Conservation (phyloP, 2,888 invertebrate genomes). For the Monoplex corrugatus region DNA sequence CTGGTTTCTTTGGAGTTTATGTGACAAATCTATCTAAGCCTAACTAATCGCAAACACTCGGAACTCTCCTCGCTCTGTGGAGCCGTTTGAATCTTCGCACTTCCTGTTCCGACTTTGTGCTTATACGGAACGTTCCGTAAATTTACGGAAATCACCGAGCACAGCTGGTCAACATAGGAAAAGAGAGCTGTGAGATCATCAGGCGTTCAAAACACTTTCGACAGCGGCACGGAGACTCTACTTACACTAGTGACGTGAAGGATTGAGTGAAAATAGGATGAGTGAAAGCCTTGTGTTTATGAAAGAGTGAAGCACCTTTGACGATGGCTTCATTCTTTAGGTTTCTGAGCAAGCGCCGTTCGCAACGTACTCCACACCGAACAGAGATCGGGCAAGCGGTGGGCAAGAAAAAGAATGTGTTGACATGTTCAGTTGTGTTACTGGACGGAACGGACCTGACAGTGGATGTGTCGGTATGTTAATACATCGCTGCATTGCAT, state of each 20-base stretch:
- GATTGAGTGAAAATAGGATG: not conserved
- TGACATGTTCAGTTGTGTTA: conserved; percentile 96
- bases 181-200: conserved; percentile 46
- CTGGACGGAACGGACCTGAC: conserved; percentile 97
- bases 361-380: conserved; percentile 66
- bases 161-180: conserved; percentile 44
- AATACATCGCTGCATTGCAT: not conserved
- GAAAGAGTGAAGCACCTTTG: not conserved
- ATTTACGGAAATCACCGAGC: conserved; percentile 34
- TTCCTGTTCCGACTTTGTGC: conserved; percentile 30
- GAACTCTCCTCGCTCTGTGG: too few species aligned
- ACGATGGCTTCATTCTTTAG: conserved; percentile 79
- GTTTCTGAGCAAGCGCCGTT: conserved; percentile 80
- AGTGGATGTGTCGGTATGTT: conserved; percentile 91
- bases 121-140: conserved; percentile 44
- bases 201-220: too few species aligned
- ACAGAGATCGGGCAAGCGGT: conserved; percentile 60
- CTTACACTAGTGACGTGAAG: too few species aligned
- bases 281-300: not conserved
- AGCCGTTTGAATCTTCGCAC: not conserved
- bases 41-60: too few species aligned
- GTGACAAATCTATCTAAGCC: too few species aligned
- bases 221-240: too few species aligned
- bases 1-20: too few species aligned
- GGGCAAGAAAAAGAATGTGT: conserved; percentile 87